Evolutionary conservation across 2,888 invertebrate species (phyloP), one percentile per base, ranked within the genome.

Genomic region (Cosmopolites sordidus): DNA sequence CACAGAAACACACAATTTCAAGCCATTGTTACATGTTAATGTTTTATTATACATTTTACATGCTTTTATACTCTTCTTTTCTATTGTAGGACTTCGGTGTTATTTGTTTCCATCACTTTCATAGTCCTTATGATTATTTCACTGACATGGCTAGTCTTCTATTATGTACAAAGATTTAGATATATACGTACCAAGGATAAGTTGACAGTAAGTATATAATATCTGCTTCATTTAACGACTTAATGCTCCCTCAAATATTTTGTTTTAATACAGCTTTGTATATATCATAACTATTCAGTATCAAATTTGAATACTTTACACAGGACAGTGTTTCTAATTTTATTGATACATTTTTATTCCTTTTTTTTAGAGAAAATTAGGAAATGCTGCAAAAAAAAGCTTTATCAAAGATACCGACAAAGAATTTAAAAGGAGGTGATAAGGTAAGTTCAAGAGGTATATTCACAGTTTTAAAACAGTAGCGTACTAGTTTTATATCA

Each of bases 61-160:
- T n/a, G n/a, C n/a, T n/a, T n/a, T n/a, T n/a, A 14, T 22, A 43
- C 12, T 38, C 3, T 39, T 42, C 46, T 58, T 58, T 61, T 66
- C 55, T 58, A 65, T 79, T 81, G 1, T 81, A 89, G 90, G 72
- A 93, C 93, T 8, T 92, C 93, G 1, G 93, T 96, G 66, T 78
- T 96, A 63, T 94, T 96, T 75, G 94, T 96, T 51, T 93, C 94
- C 58, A 91, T 95, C 63, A 94, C 94, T 1, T 95, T 96, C 78
- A 92, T 95, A 64, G 90, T 96, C 56, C 78, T 95, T 63, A 93
- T 95, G 92, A 87, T 94, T 65, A 93, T 95, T 61, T 93, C 93
- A 1, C 77, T 95, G 65, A 92, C 94, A 16, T 96, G 95, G 95
- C 83, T 96, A 38, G 87, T 95, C 56, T 95, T 95, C 77, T 96